Base-by-base conservation (phyloP, 2,797 vertebrate genomes). In the Sandelia bainsii region DNA sequence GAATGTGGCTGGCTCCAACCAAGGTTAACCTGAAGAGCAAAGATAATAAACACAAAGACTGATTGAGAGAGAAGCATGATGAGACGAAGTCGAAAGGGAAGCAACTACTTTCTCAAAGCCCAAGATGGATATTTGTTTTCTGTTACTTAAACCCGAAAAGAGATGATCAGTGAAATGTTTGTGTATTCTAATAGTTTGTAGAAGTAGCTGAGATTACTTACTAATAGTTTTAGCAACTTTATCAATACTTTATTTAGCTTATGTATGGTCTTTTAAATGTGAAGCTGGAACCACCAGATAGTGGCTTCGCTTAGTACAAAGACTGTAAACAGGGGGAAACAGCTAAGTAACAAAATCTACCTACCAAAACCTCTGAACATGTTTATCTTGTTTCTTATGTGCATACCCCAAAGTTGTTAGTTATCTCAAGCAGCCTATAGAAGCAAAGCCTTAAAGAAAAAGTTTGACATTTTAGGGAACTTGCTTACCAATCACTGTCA, bases 41-140 rank as follows among this genome's bases (percentile, higher is more conserved):
- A 72, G 53, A 81, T 49, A 83, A 83, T 34, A 75, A 77, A 60
- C 51, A 52, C n/a, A 45, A 20, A 22, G 49, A 84, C 13, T 23
- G 29, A 73, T 45, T 54, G 7, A 19, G 46, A 65, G 23, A 59
- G 65, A 59, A 40, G 13, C 42, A 45, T 68, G 25, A 25, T 17
- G 16, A 10, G 54, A 59, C 52, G 3, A 69, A 32, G 59, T 71
- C 60, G 20, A 70, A 74, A 62, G 70, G 22, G 19, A 75, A 32
- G 17, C n/a, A 40, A 61, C 17, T 34, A 19, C 22, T 58, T 34
- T 53, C n/a, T 59, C 19, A 59, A 13, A 75, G 50, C 40, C 7
- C 19, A 20, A 34, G 32, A 61, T 69, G 1, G 29, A 45, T 52
- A 50, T 56, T 39, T 46, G 20, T 6, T 39, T 14, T 50, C 14